Evolutionary conservation across 2,797 vertebrate species (phyloP).

Genomic region (Gadopsis bispinosus): DNA sequence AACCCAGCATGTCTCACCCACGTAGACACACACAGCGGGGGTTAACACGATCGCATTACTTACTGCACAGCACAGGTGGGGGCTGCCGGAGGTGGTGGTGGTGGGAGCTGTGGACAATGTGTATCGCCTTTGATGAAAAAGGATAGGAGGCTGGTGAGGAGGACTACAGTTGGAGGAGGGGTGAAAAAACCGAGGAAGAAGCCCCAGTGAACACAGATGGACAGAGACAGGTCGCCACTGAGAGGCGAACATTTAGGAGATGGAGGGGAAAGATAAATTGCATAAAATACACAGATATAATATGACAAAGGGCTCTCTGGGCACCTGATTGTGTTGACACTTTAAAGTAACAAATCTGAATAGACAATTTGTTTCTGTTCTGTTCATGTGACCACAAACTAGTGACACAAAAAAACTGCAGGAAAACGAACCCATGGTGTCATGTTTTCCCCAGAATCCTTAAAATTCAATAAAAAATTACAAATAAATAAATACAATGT

Average conservation of each 20-base stretch:
- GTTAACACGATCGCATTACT: slow-evolving; percentile 74
- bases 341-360: background rate
- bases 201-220: slow-evolving; percentile 30
- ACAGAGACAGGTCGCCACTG: slow-evolving; percentile 34
- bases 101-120: slow-evolving; percentile 20
- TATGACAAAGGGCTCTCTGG: slow-evolving; percentile 1
- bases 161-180: background rate
- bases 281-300: slow-evolving; percentile 5
- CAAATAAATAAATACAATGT: too few species aligned
- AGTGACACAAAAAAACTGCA: too few species aligned
- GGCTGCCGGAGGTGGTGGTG: background rate
- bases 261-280: slow-evolving; percentile 6
- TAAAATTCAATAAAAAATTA: too few species aligned
- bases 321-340: slow-evolving; percentile 1
- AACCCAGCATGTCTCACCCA: slow-evolving; percentile 66
- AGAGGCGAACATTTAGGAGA: slow-evolving; percentile 21
- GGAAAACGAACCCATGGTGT: too few species aligned
- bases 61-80: slow-evolving; percentile 57
- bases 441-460: too few species aligned
- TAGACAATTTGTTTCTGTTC: background rate
- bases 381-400: background rate
- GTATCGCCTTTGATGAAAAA: slow-evolving; percentile 45
- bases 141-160: slow-evolving; percentile 13
- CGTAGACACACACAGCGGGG: slow-evolving; percentile 60
- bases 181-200: background rate